A percentile compares a stretch with the other conserved stretches of the same genome.
These are phyloP conservation scores for Siphlonurus alternatus DNA, from an alignment of 2,888 invertebrate genomes.

Conservation along the genomic window DNA sequence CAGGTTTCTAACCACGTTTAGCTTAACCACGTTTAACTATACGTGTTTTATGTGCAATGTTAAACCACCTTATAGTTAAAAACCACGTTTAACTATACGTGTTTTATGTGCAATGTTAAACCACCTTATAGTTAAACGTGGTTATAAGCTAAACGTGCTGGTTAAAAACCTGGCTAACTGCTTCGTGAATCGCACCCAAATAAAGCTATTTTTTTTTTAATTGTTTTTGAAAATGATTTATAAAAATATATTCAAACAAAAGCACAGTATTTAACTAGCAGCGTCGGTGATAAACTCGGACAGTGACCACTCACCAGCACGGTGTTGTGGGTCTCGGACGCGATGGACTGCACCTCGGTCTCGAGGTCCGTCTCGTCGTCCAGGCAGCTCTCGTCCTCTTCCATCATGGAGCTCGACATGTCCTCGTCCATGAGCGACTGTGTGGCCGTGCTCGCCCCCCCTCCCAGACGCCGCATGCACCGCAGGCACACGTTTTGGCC, in stretches of 20 bases:
- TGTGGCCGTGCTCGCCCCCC: constrained; percentile 19
- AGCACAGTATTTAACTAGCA: background rate
- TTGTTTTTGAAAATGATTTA: no score
- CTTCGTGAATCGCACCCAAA: no score
- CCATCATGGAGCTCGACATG: background rate
- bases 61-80: no score
- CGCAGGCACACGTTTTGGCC: constrained; percentile 62
- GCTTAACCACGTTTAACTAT: no score
- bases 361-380: background rate
- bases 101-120: no score
- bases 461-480: constrained; percentile 50
- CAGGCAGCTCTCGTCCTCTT: background rate
- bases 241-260: no score
- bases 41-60: background rate
- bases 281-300: background rate
- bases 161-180: no score
- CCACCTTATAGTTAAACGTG: no score
- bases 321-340: background rate
- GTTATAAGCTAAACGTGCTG: no score
- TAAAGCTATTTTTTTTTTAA: no score
- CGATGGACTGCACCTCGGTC: background rate
- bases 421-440: background rate
- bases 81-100: no score
- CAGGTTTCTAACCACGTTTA: no score
- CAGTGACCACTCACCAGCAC: background rate